A percentile compares a stretch with the other conserved stretches of the same genome.
Conservation (phyloP, 1,140 invertebrate species). For the Drosophila sturtevanti region DNA sequence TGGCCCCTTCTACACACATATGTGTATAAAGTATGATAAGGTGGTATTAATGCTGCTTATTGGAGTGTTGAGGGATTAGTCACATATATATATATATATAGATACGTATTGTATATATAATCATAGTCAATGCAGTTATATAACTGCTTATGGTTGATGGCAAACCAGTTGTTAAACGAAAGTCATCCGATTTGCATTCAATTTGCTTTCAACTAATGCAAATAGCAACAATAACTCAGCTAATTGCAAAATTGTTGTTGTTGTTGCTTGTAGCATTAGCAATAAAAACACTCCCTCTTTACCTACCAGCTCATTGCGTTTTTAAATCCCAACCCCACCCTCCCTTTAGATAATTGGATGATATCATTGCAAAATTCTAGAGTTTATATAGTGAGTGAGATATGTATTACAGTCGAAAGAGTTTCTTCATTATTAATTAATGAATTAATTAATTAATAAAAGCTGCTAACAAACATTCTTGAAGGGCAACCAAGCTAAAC, state of each 20-base stretch:
- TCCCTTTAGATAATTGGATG: conserved; percentile 27
- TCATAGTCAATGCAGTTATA: conserved; percentile 32
- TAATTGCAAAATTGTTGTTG: conserved; percentile 51
- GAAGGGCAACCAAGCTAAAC: conserved; percentile 36
- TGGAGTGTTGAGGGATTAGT: conserved; percentile 30
- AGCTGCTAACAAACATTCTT: conserved; percentile 32
- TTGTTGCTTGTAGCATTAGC: no score
- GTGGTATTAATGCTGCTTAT: neutral
- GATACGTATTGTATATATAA: no score
- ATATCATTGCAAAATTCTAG: conserved; percentile 58
- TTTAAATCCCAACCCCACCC: neutral
- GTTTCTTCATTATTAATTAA: conserved; percentile 8
- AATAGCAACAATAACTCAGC: conserved; percentile 42
- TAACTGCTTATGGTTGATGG: conserved; percentile 26
- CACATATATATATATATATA: conserved; percentile 10
- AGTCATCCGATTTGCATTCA: conserved; percentile 42
- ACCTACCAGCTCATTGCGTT: conserved; percentile 3
- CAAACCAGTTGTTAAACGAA: conserved; percentile 27
- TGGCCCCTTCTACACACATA: no score
- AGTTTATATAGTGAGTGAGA: conserved; percentile 7
- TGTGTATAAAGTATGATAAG: conserved; percentile 3
- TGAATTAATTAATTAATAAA: conserved; percentile 13
- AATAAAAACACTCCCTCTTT: conserved; percentile 13
- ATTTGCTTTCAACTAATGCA: conserved; percentile 42
- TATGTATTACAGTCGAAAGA: conserved; percentile 5